Conservation (phyloP, 1,140 invertebrate genomes). For the Drosophila pruinosa region DNA sequence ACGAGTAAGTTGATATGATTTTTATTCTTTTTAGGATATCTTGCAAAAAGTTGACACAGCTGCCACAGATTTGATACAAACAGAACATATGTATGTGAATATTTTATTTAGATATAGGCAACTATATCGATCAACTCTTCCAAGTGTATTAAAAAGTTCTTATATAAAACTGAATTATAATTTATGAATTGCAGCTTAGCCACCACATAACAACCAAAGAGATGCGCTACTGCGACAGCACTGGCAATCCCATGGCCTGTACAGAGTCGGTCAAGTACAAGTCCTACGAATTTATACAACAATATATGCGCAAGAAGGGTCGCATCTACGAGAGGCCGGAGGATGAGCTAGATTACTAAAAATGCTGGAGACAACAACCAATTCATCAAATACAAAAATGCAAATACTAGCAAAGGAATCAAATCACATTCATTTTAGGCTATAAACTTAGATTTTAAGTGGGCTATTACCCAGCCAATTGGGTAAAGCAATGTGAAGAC, state of each 20-base stretch:
- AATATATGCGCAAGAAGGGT: conserved; percentile 98
- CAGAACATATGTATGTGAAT: background rate
- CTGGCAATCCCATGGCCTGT: conserved; percentile 91
- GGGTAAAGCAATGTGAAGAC: background rate
- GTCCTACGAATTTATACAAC: conserved; percentile 96
- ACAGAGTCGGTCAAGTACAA: conserved; percentile 96
- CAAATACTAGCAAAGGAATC: background rate
- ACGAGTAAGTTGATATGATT: conserved; percentile 93
- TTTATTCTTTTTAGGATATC: no score
- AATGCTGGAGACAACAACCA: no score
- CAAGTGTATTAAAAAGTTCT: no score
- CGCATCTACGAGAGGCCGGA: conserved; percentile 66
- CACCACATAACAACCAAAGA: conserved; percentile 99
- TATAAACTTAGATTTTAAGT: background rate
- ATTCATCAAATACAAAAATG: no score
- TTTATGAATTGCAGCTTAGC: conserved; percentile 88
- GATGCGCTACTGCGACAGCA: conserved; percentile 94
- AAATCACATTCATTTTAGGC: background rate
- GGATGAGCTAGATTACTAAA: conserved; percentile 56
- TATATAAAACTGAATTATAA: background rate
- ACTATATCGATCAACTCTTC: no score
- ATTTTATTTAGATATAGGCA: no score
- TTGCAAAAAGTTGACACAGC: no score
- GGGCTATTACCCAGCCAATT: background rate
- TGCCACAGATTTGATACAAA: no score